Evolutionary conservation across 2,797 vertebrate species (phyloP), one percentile per base, ranked within the genome.

Genomic region (Myotis findleyi): DNA sequence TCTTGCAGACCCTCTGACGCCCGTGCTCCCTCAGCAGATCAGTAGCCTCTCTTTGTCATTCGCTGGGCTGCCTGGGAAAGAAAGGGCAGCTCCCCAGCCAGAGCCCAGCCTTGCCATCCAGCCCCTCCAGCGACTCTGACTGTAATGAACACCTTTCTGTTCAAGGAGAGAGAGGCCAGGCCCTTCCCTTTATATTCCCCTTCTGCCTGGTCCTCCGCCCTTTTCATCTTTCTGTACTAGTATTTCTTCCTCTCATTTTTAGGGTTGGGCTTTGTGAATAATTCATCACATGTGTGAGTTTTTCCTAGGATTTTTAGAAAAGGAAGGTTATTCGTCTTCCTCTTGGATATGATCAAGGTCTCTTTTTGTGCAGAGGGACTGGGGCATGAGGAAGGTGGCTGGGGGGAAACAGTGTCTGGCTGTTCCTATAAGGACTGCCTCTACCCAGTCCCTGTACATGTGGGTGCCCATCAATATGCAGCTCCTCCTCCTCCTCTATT

Each of bases 71-170:
- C 96, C 97, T 95, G 96, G 96, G 95, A 96, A 94, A 85, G 95
- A 97, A 94, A 83, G 96, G 97, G 95, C 95, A 95, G 97, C 97
- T 97, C 93, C 84, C 97, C 95, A 94, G 86, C 97, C 96, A 95
- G 23, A 97, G 95, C 36, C 82, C 30, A 7, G 17, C 30, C 73
- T 66, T 84, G 73, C 82, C 75, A 66, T 96, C 86, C 95, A 89
- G 80, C 96, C 95, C 96, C 84, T 93, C 88, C 81, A 96, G 96
- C 89, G 93, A 92, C 82, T 84, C 38, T 4, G 2, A 44, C 49
- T n/a, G 6, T 88, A 47, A 91, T 85, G 17, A 94, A 91, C 95
- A 91, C 68, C 33, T 57, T 91, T 84, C 91, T 95, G 53, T 68
- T 83, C n/a, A 66, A 41, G 44, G 38, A 38, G 86, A 77, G 82